Conservation (phyloP, 2,888 invertebrate species). For the Xylophagus ater region DNA sequence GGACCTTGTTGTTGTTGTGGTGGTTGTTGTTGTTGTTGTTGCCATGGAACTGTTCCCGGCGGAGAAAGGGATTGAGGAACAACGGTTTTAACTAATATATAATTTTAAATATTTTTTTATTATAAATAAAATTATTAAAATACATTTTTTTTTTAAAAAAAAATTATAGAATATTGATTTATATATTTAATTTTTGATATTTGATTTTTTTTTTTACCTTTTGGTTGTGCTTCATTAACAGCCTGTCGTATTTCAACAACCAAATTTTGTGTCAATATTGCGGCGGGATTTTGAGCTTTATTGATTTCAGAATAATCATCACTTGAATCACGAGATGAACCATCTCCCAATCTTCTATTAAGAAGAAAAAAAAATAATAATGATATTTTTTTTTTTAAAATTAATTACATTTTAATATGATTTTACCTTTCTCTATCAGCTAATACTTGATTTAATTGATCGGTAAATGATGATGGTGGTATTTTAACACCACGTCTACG, state of each 20-base stretch:
- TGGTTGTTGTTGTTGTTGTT: constrained; percentile 41
- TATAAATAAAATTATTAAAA: no score
- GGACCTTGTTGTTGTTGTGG: constrained; percentile 46
- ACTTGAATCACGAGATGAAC: constrained; percentile 48
- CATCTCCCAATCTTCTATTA: constrained; percentile 37
- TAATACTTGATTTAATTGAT: constrained; percentile 76
- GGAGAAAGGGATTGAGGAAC: constrained; percentile 50
- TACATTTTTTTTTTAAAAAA: constrained; percentile 12
- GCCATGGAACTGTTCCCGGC: constrained; percentile 52
- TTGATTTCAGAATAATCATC: constrained; percentile 52
- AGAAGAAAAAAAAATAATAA: neutral
- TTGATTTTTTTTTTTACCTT: constrained; percentile 48
- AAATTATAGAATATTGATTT: neutral
- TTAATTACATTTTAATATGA: constrained; percentile 1
- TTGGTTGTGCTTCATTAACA: constrained; percentile 77
- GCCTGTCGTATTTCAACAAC: constrained; percentile 81
- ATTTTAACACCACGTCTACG: constrained; percentile 43
- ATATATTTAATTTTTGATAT: neutral
- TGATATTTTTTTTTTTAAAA: neutral
- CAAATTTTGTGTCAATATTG: constrained; percentile 66
- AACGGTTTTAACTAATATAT: constrained; percentile 49
- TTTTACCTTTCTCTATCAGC: constrained; percentile 69
- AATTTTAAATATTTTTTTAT: constrained; percentile 12
- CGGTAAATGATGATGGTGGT: constrained; percentile 69
- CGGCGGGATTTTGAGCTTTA: constrained; percentile 48